Percentiles rank a stretch among this genome's conserved stretches.
phyloP scores from a whole-genome alignment of 2,888 invertebrate species.

The Ctenicera cuprea region DNA sequence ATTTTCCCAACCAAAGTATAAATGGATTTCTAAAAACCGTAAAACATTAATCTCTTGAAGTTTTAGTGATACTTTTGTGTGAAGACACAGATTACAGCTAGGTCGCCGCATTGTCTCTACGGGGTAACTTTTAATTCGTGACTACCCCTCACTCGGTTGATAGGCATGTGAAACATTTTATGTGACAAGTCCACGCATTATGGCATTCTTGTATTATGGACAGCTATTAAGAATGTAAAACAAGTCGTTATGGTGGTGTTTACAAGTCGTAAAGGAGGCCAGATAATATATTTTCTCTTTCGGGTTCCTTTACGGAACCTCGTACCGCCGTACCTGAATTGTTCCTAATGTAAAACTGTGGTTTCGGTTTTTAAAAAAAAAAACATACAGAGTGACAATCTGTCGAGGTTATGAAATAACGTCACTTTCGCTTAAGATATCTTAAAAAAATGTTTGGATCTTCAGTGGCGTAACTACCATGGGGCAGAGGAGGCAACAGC shows the following conservation, averaged over 20 bases:
- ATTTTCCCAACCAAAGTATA: background rate
- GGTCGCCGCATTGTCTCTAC: slow-evolving; percentile 3
- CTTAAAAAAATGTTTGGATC: too few relatives aligned
- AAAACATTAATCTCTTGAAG: background rate
- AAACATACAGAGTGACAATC: slow-evolving; percentile 33
- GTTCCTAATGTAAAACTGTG: slow-evolving; percentile 53
- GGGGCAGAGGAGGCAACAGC: too few relatives aligned
- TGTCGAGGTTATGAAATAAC: slow-evolving; percentile 33
- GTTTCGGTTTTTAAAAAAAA: slow-evolving; percentile 49
- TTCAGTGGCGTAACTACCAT: too few relatives aligned
- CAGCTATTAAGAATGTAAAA: slow-evolving; percentile 61
- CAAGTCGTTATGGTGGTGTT: slow-evolving; percentile 63
- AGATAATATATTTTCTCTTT: slow-evolving; percentile 62
- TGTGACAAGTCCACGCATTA: slow-evolving; percentile 58
- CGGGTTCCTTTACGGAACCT: slow-evolving; percentile 52
- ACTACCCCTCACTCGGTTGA: slow-evolving; percentile 46
- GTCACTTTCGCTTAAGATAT: slow-evolving; percentile 21
- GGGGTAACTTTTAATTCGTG: slow-evolving; percentile 38
- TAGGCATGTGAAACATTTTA: slow-evolving; percentile 59
- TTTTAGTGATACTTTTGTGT: background rate
- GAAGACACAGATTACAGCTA: background rate
- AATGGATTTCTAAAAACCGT: background rate
- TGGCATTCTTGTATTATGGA: slow-evolving; percentile 58
- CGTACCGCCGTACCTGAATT: slow-evolving; percentile 56
- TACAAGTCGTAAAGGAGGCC: slow-evolving; percentile 64